Base-by-base conservation (phyloP, 2,888 invertebrate genomes). In the Tipula lateralis region DNA sequence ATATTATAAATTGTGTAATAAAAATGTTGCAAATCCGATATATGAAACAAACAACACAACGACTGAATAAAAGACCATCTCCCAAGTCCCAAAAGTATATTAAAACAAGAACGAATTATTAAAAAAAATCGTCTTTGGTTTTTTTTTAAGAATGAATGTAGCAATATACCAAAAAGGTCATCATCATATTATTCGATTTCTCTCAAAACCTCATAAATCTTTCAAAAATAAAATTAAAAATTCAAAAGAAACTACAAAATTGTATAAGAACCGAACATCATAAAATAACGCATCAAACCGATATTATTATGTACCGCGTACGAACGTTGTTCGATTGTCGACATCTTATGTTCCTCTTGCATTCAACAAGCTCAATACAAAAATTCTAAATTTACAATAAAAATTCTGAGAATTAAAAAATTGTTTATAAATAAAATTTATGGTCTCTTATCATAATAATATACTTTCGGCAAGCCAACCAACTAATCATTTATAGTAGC, bases 1-100 rank as follows among this genome's bases (percentile, higher is more conserved):
- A 66, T 66, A 66, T 66, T 66, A 24, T 66, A 66, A 66, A 66
- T 66, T 66, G 66, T 66, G 66, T 24, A 66, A 66, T 66, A 66
- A 66, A 66, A 66, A 66, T 66, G 66, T 66, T 66, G 66, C 66
- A 66, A 66, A 66, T 66, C 24, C 66, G 24, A 66, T 66, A n/a
- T n/a, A 66, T 66, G 66, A 24, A 66, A 66, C 66, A 19, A 66
- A 24, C 19, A 66, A 66, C 7, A 66, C 9, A 66, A 66, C 7
- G 24, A 66, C 3, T 9, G 9, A 24, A 24, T 24, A 24, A 66
- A 66, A 66, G 24, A 66, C 24, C 66, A 66, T 66, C 66, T 66
- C 24, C 66, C 66, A 66, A 66, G 24, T 66, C 66, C 24, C 66
- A 66, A 66, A 66, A 24, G 66, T 66, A 66, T 66, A 66, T 66